Base-by-base conservation (phyloP, 2,888 invertebrate genomes). In the Beris morrisii region DNA sequence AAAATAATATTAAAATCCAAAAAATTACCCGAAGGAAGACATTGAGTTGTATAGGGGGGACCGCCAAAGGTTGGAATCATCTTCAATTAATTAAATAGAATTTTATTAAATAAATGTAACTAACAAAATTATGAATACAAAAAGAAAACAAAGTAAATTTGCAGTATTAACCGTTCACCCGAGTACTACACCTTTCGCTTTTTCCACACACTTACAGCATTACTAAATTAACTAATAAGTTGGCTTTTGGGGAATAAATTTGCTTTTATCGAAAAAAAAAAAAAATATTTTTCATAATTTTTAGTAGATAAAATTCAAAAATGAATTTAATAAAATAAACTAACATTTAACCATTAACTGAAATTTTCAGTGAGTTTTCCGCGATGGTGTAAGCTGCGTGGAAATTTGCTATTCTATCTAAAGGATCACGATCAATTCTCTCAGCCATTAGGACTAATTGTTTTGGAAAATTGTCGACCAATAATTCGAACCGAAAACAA, bases 381-480 rank as follows among this genome's bases (percentile, higher is more conserved):
- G 78, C 84, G 92, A 76, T 95, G 95, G 92, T 96, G 95, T 81
- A 87, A 95, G 70, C 85, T 97, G 46, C 86, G 93, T 73, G 97
- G 97, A 68, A 97, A 97, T 82, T 84, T 97, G 13, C 83, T 97
- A 67, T 97, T 97, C 82, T 96, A 95, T 81, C 89, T 95, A 77
- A 95, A 95, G 81, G 91, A 91, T 55, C 88, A 90, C 72, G 93
- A 95, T 79, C 90, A 91, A 74, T 92, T 90, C 86, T 92, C 93
- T 30, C 91, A 93, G 74, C 93, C 95, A 0, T 83, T 90, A 69
- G 96, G 95, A 43, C 88, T 96, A 1, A 87, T 96, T 72, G 89
- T 97, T 59, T 82, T 97, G 71, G 95, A 96, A 76, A 90, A 93
- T 74, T 95, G 93, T 79, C 86, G 89, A 70, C 88, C 95, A 55